A percentile compares a stretch with the other conserved stretches of the same genome.
Evolutionary conservation across 2,113 vertebrate genomes (phyloP).

Genomic region (Datnioides undecimradiatus): DNA sequence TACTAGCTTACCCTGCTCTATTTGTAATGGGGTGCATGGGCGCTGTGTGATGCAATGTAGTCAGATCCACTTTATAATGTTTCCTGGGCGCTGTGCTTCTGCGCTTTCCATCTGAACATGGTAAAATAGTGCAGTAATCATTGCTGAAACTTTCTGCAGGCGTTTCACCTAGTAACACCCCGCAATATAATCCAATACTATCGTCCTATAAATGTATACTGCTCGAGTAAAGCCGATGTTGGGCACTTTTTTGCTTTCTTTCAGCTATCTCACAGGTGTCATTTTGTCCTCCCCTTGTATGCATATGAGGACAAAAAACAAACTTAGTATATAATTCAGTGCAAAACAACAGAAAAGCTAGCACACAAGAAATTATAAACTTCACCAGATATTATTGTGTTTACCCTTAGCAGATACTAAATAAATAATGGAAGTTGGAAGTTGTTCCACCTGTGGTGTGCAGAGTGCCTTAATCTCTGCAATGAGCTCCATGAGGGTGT

Average conservation of each 20-base stretch:
- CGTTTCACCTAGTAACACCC: conserved; percentile 1
- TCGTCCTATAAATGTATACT: background rate
- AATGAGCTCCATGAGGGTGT: background rate
- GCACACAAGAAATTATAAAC: background rate
- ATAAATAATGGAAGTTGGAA: background rate
- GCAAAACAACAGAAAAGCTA: background rate
- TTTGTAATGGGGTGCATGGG: conserved; percentile 23
- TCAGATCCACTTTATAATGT: conserved; percentile 39
- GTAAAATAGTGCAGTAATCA: conserved; percentile 4
- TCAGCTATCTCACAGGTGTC: background rate
- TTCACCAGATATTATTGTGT: background rate
- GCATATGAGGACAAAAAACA: background rate
- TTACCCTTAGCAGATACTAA: conserved; percentile 1
- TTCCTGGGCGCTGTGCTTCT: conserved; percentile 25
- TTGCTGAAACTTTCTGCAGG: conserved; percentile 19
- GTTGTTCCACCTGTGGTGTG: background rate
- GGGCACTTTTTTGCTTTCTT: background rate
- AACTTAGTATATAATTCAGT: background rate
- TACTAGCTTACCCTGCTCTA: conserved; percentile 41
- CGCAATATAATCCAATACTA: background rate
- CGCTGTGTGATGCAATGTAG: conserved; percentile 32
- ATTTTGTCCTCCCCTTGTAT: background rate
- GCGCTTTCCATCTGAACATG: conserved; percentile 10
- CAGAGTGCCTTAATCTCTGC: conserved; percentile 2
- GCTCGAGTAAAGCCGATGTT: background rate